These are phyloP conservation scores for Sisyra terminalis DNA, from an alignment of 2,888 invertebrate species.

Conservation along the genomic window DNA sequence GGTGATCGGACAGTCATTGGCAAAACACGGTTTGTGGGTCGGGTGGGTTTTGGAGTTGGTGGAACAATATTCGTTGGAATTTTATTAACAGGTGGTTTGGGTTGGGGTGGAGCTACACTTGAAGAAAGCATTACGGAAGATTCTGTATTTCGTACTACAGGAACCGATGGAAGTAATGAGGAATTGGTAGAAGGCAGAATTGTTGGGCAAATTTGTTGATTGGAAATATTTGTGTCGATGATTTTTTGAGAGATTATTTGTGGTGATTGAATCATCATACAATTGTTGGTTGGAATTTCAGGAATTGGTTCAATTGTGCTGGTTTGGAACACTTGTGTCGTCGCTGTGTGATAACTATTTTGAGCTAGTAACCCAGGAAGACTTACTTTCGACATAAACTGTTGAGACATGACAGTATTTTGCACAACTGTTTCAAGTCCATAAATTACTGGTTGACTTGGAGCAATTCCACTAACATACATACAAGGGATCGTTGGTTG, in stretches of 20 bases:
- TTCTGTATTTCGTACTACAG: slow-evolving; percentile 11
- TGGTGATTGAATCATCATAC: slow-evolving; percentile 37
- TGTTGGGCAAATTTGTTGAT: no score
- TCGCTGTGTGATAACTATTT: slow-evolving; percentile 69
- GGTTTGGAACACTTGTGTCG: slow-evolving; percentile 71
- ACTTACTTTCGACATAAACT: slow-evolving; percentile 66
- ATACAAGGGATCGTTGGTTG: slow-evolving; percentile 24
- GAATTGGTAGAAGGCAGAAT: no score
- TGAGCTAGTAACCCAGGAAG: slow-evolving; percentile 57
- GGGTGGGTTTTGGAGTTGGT: slow-evolving; percentile 31
- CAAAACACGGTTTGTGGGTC: slow-evolving; percentile 63
- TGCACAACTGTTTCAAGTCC: slow-evolving; percentile 75
- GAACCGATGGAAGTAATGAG: slow-evolving; percentile 10
- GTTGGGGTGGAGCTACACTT: slow-evolving; percentile 1
- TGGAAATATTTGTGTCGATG: background rate
- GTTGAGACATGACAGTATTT: slow-evolving; percentile 80
- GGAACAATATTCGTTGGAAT: slow-evolving; percentile 58
- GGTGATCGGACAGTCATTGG: slow-evolving; percentile 57
- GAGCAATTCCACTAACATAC: slow-evolving; percentile 25
- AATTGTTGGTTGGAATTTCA: slow-evolving; percentile 51
- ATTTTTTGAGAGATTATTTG: slow-evolving; percentile 11
- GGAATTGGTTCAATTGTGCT: slow-evolving; percentile 66
- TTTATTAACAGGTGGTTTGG: slow-evolving; percentile 7
- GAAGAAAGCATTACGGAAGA: slow-evolving; percentile 3
- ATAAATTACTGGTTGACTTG: slow-evolving; percentile 63